These are phyloP conservation scores for Chloropsis cyanopogon DNA, from an alignment of 2,113 vertebrate genomes.

Conservation along the genomic window DNA sequence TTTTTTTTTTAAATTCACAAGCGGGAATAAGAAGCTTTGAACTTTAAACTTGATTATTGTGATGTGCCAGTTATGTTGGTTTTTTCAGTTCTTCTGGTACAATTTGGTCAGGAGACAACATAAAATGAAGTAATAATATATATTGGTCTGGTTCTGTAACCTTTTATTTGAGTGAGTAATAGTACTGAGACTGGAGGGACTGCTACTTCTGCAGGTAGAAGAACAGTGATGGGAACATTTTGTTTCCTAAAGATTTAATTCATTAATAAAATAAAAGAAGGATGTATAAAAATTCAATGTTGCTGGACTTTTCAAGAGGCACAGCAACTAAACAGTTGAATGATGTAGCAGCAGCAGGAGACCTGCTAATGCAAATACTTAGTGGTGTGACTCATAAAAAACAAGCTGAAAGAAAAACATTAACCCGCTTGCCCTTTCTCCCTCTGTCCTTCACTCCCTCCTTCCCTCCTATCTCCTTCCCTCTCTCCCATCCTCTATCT, in stretches of 20 bases:
- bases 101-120: background rate
- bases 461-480: background rate
- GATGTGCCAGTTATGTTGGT: background rate
- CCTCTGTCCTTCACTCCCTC: background rate
- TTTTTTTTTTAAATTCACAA: background rate
- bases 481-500: background rate
- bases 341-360: conserved; percentile 52
- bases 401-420: conserved; percentile 61
- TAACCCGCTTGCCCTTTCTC: conserved; percentile 21
- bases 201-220: background rate
- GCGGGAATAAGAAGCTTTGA: background rate
- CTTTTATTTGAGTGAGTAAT: background rate
- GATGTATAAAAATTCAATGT: background rate
- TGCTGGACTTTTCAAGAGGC: conserved; percentile 18
- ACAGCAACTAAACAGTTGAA: conserved; percentile 50
- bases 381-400: conserved; percentile 65
- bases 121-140: background rate
- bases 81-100: background rate
- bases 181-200: background rate
- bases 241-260: background rate
- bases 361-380: conserved; percentile 65
- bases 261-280: background rate
- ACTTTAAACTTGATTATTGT: background rate
- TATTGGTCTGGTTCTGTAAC: background rate
- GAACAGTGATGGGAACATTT: background rate